phyloP scores from a whole-genome alignment of 2,113 vertebrate species.

The Anhinga rufa region DNA sequence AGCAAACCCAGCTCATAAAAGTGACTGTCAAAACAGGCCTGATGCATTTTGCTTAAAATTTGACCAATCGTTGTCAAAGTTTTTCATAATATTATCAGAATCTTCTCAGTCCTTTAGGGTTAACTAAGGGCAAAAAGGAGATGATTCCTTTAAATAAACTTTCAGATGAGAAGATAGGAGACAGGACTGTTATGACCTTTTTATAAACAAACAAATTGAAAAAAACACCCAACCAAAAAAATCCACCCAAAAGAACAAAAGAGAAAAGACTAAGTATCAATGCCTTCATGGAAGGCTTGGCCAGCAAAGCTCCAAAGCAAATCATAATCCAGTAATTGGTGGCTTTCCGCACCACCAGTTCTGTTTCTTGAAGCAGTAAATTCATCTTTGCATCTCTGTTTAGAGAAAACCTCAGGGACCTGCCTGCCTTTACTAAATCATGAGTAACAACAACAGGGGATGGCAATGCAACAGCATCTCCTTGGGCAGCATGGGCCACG shows the following conservation, averaged over 20 bases:
- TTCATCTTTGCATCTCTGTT: neutral
- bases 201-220: neutral
- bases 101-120: neutral
- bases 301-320: neutral
- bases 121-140: neutral
- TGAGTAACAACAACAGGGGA: neutral
- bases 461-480: neutral
- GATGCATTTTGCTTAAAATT: neutral
- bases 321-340: neutral
- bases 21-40: neutral
- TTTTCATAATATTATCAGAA: neutral
- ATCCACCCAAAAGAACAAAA: neutral
- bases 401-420: neutral
- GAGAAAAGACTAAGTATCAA: neutral
- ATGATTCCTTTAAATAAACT: neutral
- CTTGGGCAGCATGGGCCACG: neutral
- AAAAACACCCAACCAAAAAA: neutral
- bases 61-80: neutral
- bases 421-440: neutral
- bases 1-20: neutral
- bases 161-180: neutral
- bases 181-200: neutral
- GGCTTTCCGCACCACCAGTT: constrained; percentile 8
- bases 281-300: neutral
- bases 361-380: constrained; percentile 4